These are phyloP conservation scores for Labeo rohita DNA, from an alignment of 2,113 vertebrate genomes.

Conservation along the genomic window DNA sequence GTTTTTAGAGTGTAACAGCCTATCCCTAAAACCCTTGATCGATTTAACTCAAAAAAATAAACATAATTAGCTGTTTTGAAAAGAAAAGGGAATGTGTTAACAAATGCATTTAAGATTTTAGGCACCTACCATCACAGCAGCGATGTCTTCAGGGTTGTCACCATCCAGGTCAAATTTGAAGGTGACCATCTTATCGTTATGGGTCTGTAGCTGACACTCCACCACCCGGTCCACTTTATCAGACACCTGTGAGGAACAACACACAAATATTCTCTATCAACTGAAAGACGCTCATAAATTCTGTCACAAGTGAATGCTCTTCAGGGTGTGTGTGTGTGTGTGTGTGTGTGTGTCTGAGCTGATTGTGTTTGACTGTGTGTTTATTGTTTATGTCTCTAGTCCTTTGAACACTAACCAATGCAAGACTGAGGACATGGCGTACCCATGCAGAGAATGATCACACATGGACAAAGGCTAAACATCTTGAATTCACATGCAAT, in stretches of 20 bases:
- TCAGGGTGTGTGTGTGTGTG: background rate
- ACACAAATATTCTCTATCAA: background rate
- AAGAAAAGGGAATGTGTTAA: background rate
- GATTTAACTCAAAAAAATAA: too few species aligned
- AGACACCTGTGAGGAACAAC: slow-evolving; percentile 81
- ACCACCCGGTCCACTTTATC: slow-evolving; percentile 95
- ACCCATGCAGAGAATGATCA: background rate
- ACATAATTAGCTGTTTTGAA: too few species aligned
- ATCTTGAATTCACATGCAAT: slow-evolving; percentile 10
- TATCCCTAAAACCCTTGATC: too few species aligned
- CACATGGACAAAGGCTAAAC: background rate
- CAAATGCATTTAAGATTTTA: background rate
- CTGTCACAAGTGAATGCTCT: too few species aligned
- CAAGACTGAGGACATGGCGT: background rate
- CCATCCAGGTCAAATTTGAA: slow-evolving; percentile 98
- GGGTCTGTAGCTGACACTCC: slow-evolving; percentile 96
- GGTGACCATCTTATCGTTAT: slow-evolving; percentile 99
- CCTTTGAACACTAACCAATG: background rate
- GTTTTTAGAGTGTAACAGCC: too few species aligned
- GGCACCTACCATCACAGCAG: slow-evolving; percentile 88
- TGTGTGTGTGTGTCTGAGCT: background rate
- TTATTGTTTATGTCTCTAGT: background rate
- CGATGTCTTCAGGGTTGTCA: slow-evolving; percentile 95
- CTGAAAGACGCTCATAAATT: too few species aligned
- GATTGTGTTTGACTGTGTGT: background rate